Conservation (phyloP, 2,113 vertebrate genomes). For the Tylochromis polylepis region DNA sequence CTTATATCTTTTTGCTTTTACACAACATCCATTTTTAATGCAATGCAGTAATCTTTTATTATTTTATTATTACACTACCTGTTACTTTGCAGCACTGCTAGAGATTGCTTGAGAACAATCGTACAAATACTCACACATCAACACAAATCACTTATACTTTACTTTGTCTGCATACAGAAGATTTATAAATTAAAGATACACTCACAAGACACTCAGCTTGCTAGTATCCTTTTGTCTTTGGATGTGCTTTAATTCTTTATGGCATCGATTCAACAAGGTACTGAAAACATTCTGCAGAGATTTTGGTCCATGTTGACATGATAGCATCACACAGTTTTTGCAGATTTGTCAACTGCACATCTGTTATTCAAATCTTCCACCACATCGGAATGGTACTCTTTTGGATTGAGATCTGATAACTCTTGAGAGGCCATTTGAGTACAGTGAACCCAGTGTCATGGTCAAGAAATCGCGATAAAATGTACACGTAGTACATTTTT, state of each 20-base stretch:
- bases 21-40: not conserved
- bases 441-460: not conserved
- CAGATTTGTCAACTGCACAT: not conserved
- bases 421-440: not conserved
- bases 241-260: not conserved
- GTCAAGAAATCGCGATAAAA: not conserved
- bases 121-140: not conserved
- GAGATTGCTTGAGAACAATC: not conserved
- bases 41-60: not conserved
- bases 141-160: not conserved
- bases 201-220: not conserved
- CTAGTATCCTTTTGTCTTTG: rapidly evolving
- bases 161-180: not conserved
- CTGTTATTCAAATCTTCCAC: not conserved
- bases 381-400: not conserved
- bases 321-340: not conserved
- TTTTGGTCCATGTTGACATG: not conserved
- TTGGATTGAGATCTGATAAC: not conserved
- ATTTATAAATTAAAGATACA: not conserved
- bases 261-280: not conserved
- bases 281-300: not conserved
- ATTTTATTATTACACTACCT: not conserved
- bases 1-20: not conserved
- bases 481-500: not conserved
- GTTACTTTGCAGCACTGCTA: not conserved